phyloP scores from a whole-genome alignment of 2,797 vertebrate genomes.

The Rhyacichthys aspro region DNA sequence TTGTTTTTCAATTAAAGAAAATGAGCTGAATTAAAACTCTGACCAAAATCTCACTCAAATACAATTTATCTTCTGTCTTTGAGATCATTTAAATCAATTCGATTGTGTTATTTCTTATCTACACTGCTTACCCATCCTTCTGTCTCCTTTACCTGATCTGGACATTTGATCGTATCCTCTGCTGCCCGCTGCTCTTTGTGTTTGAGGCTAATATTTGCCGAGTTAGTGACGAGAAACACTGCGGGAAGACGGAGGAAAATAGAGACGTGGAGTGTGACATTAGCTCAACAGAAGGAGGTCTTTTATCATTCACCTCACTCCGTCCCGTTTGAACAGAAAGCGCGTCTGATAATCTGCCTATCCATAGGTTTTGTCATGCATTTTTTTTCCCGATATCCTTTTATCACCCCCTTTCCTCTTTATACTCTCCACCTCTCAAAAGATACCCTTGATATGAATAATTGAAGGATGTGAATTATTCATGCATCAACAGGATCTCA shows the following conservation, averaged over 20 bases:
- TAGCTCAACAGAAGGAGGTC: not conserved
- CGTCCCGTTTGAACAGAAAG: slow-evolving; percentile 14
- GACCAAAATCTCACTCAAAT: not conserved
- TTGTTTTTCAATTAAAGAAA: too few relatives aligned
- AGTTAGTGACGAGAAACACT: slow-evolving; percentile 8
- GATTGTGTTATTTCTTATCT: not conserved
- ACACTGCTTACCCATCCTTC: not conserved
- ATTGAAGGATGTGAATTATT: slow-evolving; percentile 37
- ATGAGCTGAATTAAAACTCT: too few relatives aligned
- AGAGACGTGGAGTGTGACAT: slow-evolving; percentile 9
- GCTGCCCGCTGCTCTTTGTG: slow-evolving; percentile 9
- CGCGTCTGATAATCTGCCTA: not conserved
- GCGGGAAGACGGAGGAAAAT: not conserved
- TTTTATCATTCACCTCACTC: slow-evolving; percentile 23
- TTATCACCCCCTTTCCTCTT: slow-evolving; percentile 3
- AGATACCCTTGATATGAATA: slow-evolving; percentile 1
- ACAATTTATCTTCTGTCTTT: not conserved
- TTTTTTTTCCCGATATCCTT: not conserved
- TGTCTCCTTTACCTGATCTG: slow-evolving; percentile 1
- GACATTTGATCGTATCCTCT: slow-evolving; percentile 6
- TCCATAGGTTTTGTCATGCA: not conserved
- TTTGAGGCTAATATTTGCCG: slow-evolving; percentile 37
- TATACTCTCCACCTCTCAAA: slow-evolving; percentile 2
- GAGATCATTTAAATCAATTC: not conserved
- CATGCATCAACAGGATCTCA: slow-evolving; percentile 12